These are phyloP conservation scores for Eulemur mongoz DNA, from an alignment of 2,797 vertebrate genomes.

Conservation along the genomic window DNA sequence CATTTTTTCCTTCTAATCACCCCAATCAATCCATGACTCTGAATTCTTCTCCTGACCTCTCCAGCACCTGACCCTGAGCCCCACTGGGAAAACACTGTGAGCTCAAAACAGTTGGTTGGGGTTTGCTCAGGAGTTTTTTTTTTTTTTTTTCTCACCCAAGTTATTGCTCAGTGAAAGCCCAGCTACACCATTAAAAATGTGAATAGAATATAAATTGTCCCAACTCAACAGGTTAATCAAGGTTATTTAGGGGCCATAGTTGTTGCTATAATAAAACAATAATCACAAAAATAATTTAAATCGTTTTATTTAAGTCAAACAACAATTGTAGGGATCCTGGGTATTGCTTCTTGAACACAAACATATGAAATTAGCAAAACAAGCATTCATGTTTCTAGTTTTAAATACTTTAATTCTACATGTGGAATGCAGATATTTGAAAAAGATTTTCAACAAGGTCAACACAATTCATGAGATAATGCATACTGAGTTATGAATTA, in stretches of 20 bases:
- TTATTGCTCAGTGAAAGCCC: conserved; percentile 29
- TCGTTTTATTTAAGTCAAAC: conserved; percentile 68
- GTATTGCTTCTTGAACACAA: conserved; percentile 50
- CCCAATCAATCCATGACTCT: background rate
- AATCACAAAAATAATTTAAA: conserved; percentile 68
- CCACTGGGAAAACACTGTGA: background rate
- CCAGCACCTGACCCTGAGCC: conserved; percentile 6
- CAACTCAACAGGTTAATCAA: conserved; percentile 52
- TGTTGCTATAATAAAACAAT: conserved; percentile 59
- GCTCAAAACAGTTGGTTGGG: conserved; percentile 1
- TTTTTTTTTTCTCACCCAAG: background rate
- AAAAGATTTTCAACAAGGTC: conserved; percentile 61
- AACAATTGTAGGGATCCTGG: conserved; percentile 41
- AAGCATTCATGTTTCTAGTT: conserved; percentile 52
- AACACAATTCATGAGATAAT: conserved; percentile 58
- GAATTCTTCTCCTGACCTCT: conserved; percentile 29
- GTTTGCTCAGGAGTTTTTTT: background rate
- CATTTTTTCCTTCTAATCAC: background rate
- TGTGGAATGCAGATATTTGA: conserved; percentile 49
- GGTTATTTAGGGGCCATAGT: conserved; percentile 18
- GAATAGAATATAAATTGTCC: conserved; percentile 38
- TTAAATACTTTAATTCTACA: conserved; percentile 52
- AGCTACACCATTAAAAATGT: conserved; percentile 37
- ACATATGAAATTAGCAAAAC: conserved; percentile 61
- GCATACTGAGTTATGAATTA: conserved; percentile 55